Evolutionary conservation across 2,797 vertebrate species (phyloP), one percentile per base, ranked within the genome.

Genomic region (Siniperca obscura): DNA sequence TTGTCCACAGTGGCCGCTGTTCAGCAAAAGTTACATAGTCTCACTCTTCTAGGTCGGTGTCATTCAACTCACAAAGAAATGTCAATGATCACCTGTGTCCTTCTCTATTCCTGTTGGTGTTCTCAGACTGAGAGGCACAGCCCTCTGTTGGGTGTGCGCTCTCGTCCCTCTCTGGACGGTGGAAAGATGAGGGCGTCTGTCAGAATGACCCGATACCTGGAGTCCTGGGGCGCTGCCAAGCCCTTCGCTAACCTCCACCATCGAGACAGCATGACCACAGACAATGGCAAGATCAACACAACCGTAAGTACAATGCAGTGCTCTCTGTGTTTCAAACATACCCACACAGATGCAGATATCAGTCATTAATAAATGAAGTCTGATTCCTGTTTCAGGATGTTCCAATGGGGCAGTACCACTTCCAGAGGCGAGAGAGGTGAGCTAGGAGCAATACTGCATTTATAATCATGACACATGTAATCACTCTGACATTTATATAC

Each of bases 171-270:
- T 1, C 83, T 97, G 8, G 96, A 99, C 1, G 96, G 97, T 74
- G 97, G 96, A 71, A 99, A 98, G 93, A 99, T 97, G 98, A 96
- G 98, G 90, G 98, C 98, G 0, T 99, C 98, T 0, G 97, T 99
- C 56, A 96, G 98, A 86, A 99, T 99, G 98, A 99, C 98, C 14
- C 96, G 98, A 30, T 99, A 99, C 90, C 94, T 99, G 92, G 98
- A 99, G 90, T 99, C 98, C 9, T 99, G 98, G 98, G 98, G 98
- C 40, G 98, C 98, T 0, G 98, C 97, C 86, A 99, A 99, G 88
- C 98, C 98, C 0, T 99, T 99, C 11, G 98, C 98, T 73, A 98
- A 99, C 91, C 94, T 99, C 71, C 98, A 99, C 85, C 98, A 99
- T 86, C 94, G 98, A 72, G 98, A 98, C 92, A 99, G 98, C 95